Base-by-base conservation (phyloP, 2,113 vertebrate species). In the Tapirus terrestris region DNA sequence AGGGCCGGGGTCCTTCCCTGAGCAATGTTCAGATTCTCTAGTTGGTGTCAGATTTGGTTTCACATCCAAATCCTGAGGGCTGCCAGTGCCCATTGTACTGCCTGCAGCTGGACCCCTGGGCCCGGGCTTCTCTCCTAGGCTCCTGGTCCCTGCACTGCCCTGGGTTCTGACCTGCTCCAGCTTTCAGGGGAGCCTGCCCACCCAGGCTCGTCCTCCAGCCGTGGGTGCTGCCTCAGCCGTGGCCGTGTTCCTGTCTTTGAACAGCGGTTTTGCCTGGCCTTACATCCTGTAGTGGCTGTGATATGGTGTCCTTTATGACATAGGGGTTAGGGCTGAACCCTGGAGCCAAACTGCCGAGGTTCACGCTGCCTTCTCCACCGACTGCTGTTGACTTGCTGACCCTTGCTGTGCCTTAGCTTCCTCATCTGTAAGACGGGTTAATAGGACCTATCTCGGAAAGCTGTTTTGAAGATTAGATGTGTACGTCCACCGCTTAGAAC, bases 61-160 rank as follows among this genome's bases (percentile, higher is more conserved):
- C 48, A 8, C 27, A 3, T n/a, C 29, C 4, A 0, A 63, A 45
- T 67, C 31, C 51, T 2, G 2, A 93, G 63, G 39, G 18, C 27
- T 39, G 27, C 61, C 10, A 0, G 11, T 2, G 6, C 43, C 67
- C 36, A 2, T 2, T 1, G 2, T 58, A 12, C 29, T 5, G 4
- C 56, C 33, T 0, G 1, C 20, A 31, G 20, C 56, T 17, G 45
- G 48, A 17, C 36, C 48, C n/a, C 39, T 12, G n/a, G 21, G 39
- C 39, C 36, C 3, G 20, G 43, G 27, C 31, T 53, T 36, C n/a
- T 45, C 23, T 56, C 6, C 29, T 23, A 53, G 51, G 17, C 56
- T 6, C n/a, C 16, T 23, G 31, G 31, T 29, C 14, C 10, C 76
- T 60, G 36, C 8, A 27, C 25, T 70, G 67, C 25, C 43, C 25